phyloP scores from a whole-genome alignment of 2,888 invertebrate species.

The Caradrina kadenii region DNA sequence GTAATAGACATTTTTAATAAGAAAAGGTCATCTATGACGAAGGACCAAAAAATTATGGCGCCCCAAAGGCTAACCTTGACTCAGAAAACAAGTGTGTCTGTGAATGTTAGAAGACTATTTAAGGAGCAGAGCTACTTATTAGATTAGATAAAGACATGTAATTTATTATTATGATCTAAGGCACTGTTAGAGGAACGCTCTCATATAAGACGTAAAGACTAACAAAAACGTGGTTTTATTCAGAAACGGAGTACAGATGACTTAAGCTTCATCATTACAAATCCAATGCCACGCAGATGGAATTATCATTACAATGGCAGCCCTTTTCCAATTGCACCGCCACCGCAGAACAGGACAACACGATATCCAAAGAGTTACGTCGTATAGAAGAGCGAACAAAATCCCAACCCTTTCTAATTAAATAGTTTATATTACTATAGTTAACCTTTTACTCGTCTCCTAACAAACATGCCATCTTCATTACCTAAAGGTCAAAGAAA shows the following conservation, averaged over 20 bases:
- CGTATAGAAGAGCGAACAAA: background rate
- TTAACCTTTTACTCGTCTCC: background rate
- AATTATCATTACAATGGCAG: background rate
- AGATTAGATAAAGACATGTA: background rate
- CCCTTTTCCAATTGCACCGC: background rate
- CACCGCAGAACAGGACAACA: background rate
- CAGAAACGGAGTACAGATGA: background rate
- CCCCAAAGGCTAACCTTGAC: slow-evolving; percentile 27
- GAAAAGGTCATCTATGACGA: slow-evolving; percentile 18
- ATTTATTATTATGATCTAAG: background rate
- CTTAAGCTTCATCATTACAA: background rate
- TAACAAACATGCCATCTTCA: background rate
- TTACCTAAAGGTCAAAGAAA: slow-evolving; percentile 36
- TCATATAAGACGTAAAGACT: background rate
- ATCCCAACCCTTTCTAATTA: background rate
- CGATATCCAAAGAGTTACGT: background rate
- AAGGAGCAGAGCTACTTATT: background rate
- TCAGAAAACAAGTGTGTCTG: slow-evolving; percentile 21
- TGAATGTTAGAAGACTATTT: slow-evolving; percentile 20
- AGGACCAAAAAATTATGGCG: slow-evolving; percentile 23
- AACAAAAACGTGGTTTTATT: background rate
- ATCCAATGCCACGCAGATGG: background rate
- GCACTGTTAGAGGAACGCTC: background rate
- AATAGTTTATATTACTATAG: background rate
- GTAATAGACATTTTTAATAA: background rate